These are phyloP conservation scores for Hyposmocoma kahamanoa DNA, from an alignment of 1,140 invertebrate genomes.

Conservation along the genomic window DNA sequence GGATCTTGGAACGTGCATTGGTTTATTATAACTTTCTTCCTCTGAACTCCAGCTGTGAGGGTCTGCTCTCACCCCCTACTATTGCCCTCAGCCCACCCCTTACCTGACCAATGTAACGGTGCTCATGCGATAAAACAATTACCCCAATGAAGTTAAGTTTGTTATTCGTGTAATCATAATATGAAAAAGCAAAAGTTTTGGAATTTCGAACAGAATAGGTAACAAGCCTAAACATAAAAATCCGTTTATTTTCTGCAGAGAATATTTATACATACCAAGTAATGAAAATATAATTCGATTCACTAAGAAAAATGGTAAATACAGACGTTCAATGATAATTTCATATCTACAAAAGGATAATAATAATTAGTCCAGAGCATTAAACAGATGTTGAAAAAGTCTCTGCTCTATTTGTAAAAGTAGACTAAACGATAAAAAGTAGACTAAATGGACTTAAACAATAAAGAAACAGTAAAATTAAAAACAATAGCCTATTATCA, in stretches of 20 bases:
- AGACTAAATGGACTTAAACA: background rate
- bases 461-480: constrained; percentile 33
- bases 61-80: constrained; percentile 7
- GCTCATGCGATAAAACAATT: constrained; percentile 70
- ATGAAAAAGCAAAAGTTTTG: constrained; percentile 42
- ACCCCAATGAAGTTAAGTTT: constrained; percentile 46
- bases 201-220: background rate
- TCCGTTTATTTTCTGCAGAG: no score
- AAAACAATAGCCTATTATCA: constrained; percentile 41
- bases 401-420: no score
- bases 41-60: constrained; percentile 53
- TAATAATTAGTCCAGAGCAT: no score
- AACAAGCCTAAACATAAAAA: no score
- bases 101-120: constrained; percentile 30
- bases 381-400: no score
- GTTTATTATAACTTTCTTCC: constrained; percentile 55
- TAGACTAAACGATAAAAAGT: no score
- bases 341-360: no score
- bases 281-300: no score
- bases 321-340: no score
- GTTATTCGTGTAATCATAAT: constrained; percentile 41
- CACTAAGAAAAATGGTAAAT: no score
- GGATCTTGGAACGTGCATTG: constrained; percentile 48
- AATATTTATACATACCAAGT: no score
- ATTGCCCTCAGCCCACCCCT: constrained; percentile 14